A percentile compares a stretch with the other conserved stretches of the same genome.
These are phyloP conservation scores for Drosophila neotestacea DNA, from an alignment of 2,888 invertebrate species.

Conservation along the genomic window DNA sequence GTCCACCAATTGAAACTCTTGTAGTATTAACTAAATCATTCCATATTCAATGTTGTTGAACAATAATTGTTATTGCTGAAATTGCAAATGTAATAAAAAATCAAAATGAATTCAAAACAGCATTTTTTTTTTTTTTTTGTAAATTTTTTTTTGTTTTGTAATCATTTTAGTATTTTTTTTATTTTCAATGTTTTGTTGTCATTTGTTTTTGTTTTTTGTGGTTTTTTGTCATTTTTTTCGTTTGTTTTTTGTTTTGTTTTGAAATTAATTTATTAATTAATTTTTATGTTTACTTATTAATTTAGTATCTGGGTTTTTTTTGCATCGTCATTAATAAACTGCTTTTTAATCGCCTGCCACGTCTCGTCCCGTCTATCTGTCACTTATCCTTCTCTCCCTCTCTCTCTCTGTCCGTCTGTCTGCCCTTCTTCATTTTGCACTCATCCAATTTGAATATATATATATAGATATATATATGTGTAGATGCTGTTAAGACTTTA, in stretches of 20 bases:
- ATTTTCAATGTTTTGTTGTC: constrained; percentile 63
- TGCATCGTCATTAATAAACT: constrained; percentile 19
- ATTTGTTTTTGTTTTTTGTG: constrained; percentile 52
- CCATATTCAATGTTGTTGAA: not conserved
- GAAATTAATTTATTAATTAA: constrained; percentile 75
- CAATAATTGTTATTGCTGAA: constrained; percentile 4
- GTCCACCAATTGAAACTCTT: not conserved
- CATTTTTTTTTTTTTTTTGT: constrained; percentile 33
- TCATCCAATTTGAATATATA: constrained; percentile 31
- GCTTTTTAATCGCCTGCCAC: constrained; percentile 16
- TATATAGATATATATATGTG: constrained; percentile 30
- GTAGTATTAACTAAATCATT: too few species aligned
- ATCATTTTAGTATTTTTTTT: constrained; percentile 79
- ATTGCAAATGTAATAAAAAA: not conserved
- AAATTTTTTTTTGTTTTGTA: constrained; percentile 65
- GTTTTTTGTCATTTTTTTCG: constrained; percentile 52
- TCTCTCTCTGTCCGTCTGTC: not conserved
- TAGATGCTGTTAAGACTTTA: constrained; percentile 32
- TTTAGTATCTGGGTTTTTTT: constrained; percentile 65
- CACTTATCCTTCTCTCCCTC: too few species aligned
- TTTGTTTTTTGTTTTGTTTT: constrained; percentile 40
- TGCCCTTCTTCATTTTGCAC: not conserved
- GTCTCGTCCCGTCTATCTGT: not conserved
- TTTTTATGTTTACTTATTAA: constrained; percentile 67
- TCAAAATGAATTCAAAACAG: constrained; percentile 15